Conservation (phyloP, 2,113 vertebrate genomes). For the Tonatia bakeri region DNA sequence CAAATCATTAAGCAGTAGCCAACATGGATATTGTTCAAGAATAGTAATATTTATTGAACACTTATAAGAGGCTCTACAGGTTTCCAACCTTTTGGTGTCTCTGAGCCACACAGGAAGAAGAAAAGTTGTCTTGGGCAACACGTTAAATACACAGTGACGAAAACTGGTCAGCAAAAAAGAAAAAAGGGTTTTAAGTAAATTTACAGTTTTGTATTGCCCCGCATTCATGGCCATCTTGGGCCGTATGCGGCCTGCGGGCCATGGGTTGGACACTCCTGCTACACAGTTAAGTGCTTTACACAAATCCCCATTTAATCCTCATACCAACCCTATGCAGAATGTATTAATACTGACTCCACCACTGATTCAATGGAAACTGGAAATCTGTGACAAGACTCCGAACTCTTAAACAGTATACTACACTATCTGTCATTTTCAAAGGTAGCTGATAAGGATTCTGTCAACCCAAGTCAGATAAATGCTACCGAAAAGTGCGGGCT, state of each 20-base stretch:
- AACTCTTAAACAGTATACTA: neutral
- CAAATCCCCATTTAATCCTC: neutral
- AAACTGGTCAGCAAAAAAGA: too few species aligned
- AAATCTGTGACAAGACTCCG: neutral
- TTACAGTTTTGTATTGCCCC: too few species aligned
- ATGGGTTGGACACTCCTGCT: too few species aligned
- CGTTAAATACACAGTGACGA: too few species aligned
- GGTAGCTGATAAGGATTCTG: neutral
- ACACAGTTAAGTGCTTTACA: neutral
- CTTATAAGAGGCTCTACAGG: neutral
- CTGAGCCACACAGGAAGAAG: too few species aligned
- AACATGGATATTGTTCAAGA: neutral
- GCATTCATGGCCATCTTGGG: too few species aligned
- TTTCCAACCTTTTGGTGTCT: too few species aligned
- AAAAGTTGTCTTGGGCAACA: too few species aligned
- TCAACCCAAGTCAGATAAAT: neutral
- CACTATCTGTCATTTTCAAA: neutral
- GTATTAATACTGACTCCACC: neutral
- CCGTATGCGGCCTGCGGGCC: too few species aligned
- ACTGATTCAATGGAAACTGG: neutral
- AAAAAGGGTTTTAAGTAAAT: too few species aligned
- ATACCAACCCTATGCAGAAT: neutral
- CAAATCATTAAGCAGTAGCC: slow-evolving; percentile 4
- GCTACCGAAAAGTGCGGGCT: neutral
- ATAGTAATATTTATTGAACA: neutral